Percentiles rank a stretch among this genome's conserved stretches.
Conservation (phyloP, 2,797 vertebrate species). For the Peromyscus eremicus region DNA sequence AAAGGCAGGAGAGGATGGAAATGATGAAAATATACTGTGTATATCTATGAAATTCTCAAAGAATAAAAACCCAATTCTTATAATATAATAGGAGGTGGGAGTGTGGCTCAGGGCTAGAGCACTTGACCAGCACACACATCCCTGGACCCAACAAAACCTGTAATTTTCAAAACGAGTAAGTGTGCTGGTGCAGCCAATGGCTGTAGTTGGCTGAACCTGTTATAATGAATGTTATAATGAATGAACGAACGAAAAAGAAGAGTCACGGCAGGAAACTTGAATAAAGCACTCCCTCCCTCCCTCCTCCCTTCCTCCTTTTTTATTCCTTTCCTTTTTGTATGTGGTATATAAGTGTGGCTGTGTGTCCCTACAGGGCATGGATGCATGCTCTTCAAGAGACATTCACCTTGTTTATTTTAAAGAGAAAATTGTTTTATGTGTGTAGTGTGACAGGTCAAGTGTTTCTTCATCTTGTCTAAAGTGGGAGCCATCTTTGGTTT, state of each 20-base stretch:
- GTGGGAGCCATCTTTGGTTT: too few relatives aligned
- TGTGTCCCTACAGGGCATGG: background rate
- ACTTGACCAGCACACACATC: background rate
- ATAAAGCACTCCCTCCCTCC: background rate
- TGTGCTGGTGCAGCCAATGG: background rate
- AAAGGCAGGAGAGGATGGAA: background rate
- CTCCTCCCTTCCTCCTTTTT: background rate
- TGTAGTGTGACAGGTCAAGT: background rate
- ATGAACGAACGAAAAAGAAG: background rate
- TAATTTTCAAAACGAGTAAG: background rate
- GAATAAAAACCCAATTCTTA: background rate
- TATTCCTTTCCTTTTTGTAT: background rate
- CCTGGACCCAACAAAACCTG: background rate
- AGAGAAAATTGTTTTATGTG: background rate
- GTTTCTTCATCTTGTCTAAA: background rate
- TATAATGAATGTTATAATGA: background rate
- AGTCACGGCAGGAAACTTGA: background rate
- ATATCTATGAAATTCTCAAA: background rate
- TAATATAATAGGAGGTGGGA: background rate
- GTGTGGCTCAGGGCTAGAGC: background rate
- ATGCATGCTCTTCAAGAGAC: background rate
- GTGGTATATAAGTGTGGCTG: background rate
- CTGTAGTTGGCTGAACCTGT: background rate
- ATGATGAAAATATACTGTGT: background rate
- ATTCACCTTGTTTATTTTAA: background rate